A percentile compares a stretch with the other conserved stretches of the same genome.
These are phyloP conservation scores for Holacanthella duospinosa DNA, from an alignment of 2,888 invertebrate genomes.

Conservation along the genomic window DNA sequence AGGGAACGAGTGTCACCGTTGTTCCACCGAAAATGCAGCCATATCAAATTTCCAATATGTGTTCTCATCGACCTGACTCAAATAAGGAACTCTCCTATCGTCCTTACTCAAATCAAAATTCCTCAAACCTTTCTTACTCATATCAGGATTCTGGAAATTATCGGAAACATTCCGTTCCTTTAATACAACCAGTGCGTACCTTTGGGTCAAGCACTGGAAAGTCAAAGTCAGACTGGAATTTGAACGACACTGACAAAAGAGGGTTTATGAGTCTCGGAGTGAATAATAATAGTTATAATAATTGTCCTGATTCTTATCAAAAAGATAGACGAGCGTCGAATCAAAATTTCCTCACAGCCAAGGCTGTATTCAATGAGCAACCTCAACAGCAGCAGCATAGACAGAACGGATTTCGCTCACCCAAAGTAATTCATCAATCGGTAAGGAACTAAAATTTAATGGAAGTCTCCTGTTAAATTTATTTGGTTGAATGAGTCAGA, in stretches of 20 bases:
- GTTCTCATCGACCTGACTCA: neutral
- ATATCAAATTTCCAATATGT: neutral
- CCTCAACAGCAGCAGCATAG: neutral
- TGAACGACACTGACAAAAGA: neutral
- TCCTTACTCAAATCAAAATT: no score
- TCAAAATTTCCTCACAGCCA: neutral
- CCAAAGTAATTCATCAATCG: constrained; percentile 23
- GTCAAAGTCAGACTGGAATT: constrained; percentile 1
- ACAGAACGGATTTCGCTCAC: neutral
- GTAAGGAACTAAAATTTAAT: no score
- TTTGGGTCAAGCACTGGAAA: neutral
- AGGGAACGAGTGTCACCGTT: neutral
- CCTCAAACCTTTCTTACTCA: no score
- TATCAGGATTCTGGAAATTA: no score
- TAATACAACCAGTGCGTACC: neutral
- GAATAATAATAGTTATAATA: no score
- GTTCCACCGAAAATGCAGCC: neutral
- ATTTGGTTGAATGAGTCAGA: no score
- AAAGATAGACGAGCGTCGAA: no score
- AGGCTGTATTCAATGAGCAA: neutral
- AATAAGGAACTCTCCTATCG: no score
- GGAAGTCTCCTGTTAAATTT: no score
- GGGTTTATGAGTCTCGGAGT: neutral
- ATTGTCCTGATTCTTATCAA: no score
- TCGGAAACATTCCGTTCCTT: no score